Percentiles rank a stretch among this genome's conserved stretches.
Conservation (phyloP, 2,888 invertebrate genomes). For the Lingula anatina region DNA sequence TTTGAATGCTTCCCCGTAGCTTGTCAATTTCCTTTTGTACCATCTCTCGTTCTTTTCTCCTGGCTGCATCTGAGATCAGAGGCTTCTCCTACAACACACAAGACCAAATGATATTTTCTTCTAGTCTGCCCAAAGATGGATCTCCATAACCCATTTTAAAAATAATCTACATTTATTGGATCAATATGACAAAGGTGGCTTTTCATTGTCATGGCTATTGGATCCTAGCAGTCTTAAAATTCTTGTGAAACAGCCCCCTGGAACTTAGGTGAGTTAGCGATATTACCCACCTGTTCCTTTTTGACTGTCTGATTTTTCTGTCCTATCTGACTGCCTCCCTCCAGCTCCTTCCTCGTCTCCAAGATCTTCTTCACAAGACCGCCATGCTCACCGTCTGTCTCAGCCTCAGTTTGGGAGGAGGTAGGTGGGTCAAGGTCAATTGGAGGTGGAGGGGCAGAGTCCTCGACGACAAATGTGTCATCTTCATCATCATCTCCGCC, state of each 20-base stretch:
- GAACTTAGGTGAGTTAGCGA: no score
- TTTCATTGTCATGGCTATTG: no score
- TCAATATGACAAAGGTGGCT: no score
- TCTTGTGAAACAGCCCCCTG: no score
- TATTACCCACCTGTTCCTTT: no score
- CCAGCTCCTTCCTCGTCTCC: conserved; percentile 80
- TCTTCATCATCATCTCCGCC: conserved; percentile 53
- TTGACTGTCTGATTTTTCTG: no score
- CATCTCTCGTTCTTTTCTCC: conserved; percentile 63
- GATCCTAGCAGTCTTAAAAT: no score
- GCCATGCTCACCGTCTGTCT: conserved; percentile 43
- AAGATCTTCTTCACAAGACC: conserved; percentile 89
- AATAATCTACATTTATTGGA: no score
- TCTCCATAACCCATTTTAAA: no score
- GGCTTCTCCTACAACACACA: conserved; percentile 10
- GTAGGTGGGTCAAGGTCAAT: no score
- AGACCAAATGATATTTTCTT: background rate
- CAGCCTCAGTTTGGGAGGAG: no score
- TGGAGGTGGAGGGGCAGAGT: conserved; percentile 41
- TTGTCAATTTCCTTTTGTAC: conserved; percentile 74
- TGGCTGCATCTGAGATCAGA: conserved; percentile 40
- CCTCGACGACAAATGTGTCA: conserved; percentile 69
- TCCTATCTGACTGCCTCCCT: conserved; percentile 53
- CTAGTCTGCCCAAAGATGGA: no score
- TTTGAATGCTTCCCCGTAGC: conserved; percentile 77